Base-by-base conservation (phyloP, 2,113 vertebrate genomes). In the Prionailurus bengalensis region DNA sequence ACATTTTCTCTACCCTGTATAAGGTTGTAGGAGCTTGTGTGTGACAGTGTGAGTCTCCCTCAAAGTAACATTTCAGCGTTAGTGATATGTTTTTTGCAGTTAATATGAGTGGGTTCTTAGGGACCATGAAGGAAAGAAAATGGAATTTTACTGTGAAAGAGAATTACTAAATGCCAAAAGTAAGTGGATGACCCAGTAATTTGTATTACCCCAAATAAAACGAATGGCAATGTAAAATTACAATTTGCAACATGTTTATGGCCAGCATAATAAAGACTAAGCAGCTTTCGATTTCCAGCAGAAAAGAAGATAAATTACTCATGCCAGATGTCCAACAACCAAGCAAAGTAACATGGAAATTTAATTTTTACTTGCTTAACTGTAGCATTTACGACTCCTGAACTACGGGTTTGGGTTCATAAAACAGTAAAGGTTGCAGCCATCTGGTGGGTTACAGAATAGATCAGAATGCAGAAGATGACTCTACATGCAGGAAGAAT, bases 341-440 rank as follows among this genome's bases (percentile, higher is more conserved):
- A 96, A 91, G 81, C 88, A 95, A 94, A 94, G 96, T 93, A 94
- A 97, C 71, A 53, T 78, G 74, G 96, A 96, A 95, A 58, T 96
- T 94, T 96, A 91, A 95, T 95, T 97, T 97, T 96, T 94, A 97
- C 97, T 96, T 96, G 92, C 94, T 96, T 95, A 91, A 94, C 95
- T 95, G 10, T 97, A 92, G 91, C 92, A 89, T 97, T 96, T 96
- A 98, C 96, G 94, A 94, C 92, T 96, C 85, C 97, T 95, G 95
- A 97, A 96, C 94, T 94, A 87, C 68, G 74, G 66, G 39, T 82
- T 93, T 92, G 68, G 33, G 93, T 97, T 93, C 96, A 95, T 97
- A 96, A 98, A 91, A 36, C 36, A 90, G 94, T 88, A 93, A 97
- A 97, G 95, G 96, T 96, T 97, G 82, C 39, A 95, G 33, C 84